Conservation (phyloP, 2,113 vertebrate genomes). For the Petrocephalus microphthalmus region DNA sequence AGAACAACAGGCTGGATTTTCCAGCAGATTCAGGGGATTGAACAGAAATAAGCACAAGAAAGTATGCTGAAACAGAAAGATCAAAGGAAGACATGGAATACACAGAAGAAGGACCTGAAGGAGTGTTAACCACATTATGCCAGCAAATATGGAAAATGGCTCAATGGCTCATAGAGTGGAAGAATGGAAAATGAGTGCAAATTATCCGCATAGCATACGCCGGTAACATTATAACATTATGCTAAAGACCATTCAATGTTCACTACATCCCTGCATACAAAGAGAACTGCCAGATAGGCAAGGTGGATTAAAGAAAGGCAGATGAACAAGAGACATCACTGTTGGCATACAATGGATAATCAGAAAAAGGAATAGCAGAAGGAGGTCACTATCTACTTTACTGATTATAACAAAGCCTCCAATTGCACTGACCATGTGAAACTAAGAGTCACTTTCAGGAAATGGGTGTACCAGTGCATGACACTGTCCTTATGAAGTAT, state of each 20-base stretch:
- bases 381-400: background rate
- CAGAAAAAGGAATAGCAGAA: background rate
- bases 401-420: background rate
- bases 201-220: background rate
- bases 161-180: background rate
- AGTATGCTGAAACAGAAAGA: background rate
- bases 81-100: background rate
- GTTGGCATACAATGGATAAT: background rate
- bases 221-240: background rate
- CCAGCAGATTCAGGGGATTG: too few relatives aligned
- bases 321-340: background rate
- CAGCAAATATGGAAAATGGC: background rate
- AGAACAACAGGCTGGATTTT: too few relatives aligned
- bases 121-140: background rate
- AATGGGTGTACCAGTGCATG: background rate
- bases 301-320: background rate
- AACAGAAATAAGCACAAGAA: too few relatives aligned
- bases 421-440: background rate
- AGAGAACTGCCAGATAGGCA: background rate
- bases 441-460: background rate
- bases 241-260: background rate
- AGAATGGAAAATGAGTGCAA: background rate
- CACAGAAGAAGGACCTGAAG: too few relatives aligned
- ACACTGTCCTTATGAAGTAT: background rate
- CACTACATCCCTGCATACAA: background rate